Evolutionary conservation across 2,797 vertebrate genomes (phyloP), one percentile per base, ranked within the genome.

Genomic region (Spheniscus humboldti): DNA sequence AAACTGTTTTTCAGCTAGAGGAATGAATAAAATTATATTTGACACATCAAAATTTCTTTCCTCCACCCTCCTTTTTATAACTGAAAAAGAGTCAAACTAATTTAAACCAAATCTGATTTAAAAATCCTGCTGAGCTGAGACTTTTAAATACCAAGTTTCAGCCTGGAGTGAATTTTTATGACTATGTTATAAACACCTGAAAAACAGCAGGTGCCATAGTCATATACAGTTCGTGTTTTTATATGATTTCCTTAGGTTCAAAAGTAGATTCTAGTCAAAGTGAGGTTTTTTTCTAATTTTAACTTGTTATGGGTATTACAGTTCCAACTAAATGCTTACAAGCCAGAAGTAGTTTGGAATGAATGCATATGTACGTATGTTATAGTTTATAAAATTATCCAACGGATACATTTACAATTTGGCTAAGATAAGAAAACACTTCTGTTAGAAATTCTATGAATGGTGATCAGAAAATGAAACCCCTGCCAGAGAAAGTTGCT

Each of bases 141-240:
- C 60, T 97, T 97, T 86, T 96, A 97, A 97, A 97, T 94, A 97
- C 92, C 76, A 92, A 83, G 94, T 92, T 97, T 95, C 80, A 97
- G 82, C 80, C 41, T 80, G 41, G 43, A 94, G 96, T 95, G 72
- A 94, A 94, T 94, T 97, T 97, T 97, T 97, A 97, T 92, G 72
- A 72, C 60, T 77, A 78, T 82, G 77, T 92, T 95, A 97, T 96
- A 97, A 98, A 98, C 93, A 97, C 96, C 96, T 98, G 90, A 97
- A 96, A 94, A 94, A 77, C 87, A 97, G 96, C 94, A 96, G 83
- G 94, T 95, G 62, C 66, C 68, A 92, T 31, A 94, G 79, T 91
- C 95, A 93, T 90, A 91, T 84, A 84, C 43, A 94, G 68, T 89
- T 97, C 55, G 10, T 60, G 68, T 48, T 82, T 91, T 78, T 71